Conservation (phyloP, 1,140 invertebrate genomes). For the Teleogryllus occipitalis region DNA sequence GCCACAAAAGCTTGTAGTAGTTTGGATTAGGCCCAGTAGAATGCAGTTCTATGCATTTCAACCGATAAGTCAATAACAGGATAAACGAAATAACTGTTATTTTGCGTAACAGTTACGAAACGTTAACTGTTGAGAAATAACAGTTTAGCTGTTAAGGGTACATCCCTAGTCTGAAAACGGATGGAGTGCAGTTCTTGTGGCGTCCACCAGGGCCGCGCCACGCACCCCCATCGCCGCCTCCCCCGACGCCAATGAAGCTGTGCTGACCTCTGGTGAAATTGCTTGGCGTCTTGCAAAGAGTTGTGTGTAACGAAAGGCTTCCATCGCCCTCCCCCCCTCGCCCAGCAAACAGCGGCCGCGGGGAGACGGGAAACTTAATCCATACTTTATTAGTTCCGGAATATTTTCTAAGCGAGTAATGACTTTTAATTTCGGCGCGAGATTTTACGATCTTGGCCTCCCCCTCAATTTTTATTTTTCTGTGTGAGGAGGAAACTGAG, state of each 20-base stretch:
- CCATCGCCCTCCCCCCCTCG: background rate
- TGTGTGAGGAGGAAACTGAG: too few relatives aligned
- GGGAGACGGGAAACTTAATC: background rate
- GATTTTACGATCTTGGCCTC: background rate
- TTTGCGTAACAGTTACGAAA: too few relatives aligned
- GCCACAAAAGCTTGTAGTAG: too few relatives aligned
- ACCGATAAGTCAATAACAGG: too few relatives aligned
- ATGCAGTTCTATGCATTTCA: too few relatives aligned
- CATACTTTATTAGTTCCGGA: conserved; percentile 4
- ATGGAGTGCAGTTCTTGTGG: background rate
- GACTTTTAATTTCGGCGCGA: background rate
- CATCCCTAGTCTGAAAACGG: too few relatives aligned
- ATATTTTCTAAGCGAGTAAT: background rate
- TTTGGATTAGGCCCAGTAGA: too few relatives aligned
- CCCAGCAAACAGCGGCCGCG: background rate
- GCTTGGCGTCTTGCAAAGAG: background rate
- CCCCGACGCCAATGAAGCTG: background rate
- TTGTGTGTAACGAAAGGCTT: conserved; percentile 3
- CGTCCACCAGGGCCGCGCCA: background rate
- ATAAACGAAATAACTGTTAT: too few relatives aligned
- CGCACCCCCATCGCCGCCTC: too few relatives aligned
- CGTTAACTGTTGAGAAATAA: too few relatives aligned
- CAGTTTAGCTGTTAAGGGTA: too few relatives aligned
- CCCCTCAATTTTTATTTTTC: too few relatives aligned
- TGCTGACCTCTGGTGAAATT: background rate